phyloP scores from a whole-genome alignment of 2,797 vertebrate species.

The Acanthopagrus latus region DNA sequence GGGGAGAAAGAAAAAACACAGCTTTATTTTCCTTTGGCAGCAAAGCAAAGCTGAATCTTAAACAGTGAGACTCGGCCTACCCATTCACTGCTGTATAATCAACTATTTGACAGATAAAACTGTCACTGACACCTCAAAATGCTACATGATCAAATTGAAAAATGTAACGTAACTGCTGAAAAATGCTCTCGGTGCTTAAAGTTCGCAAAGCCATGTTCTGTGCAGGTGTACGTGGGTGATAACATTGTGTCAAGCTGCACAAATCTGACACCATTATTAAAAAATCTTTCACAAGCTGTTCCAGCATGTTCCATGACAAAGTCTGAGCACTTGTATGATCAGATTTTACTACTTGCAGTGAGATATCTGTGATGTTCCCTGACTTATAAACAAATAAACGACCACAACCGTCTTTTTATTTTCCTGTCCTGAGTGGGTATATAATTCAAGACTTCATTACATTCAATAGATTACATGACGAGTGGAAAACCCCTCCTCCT shows the following conservation, averaged over 20 bases:
- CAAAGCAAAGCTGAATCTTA: conserved; percentile 10
- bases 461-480: not conserved
- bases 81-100: not conserved
- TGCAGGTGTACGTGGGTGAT: conserved; percentile 47
- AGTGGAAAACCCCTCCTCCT: not conserved
- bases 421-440: not conserved
- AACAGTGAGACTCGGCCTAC: conserved; percentile 9
- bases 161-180: conserved; percentile 2
- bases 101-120: conserved; percentile 14
- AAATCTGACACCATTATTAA: conserved; percentile 18
- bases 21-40: conserved; percentile 15
- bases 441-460: not conserved
- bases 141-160: conserved; percentile 5
- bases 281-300: conserved; percentile 16
- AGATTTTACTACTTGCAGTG: not conserved
- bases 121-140: conserved; percentile 1
- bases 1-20: not conserved
- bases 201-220: conserved; percentile 6
- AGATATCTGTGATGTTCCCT: not conserved
- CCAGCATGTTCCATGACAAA: not conserved
- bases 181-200: conserved; percentile 3
- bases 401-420: not conserved
- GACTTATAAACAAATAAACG: not conserved
- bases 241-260: conserved; percentile 23
- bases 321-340: not conserved